These are phyloP conservation scores for Patella pellucida DNA, from an alignment of 2,888 invertebrate species.

Conservation along the genomic window DNA sequence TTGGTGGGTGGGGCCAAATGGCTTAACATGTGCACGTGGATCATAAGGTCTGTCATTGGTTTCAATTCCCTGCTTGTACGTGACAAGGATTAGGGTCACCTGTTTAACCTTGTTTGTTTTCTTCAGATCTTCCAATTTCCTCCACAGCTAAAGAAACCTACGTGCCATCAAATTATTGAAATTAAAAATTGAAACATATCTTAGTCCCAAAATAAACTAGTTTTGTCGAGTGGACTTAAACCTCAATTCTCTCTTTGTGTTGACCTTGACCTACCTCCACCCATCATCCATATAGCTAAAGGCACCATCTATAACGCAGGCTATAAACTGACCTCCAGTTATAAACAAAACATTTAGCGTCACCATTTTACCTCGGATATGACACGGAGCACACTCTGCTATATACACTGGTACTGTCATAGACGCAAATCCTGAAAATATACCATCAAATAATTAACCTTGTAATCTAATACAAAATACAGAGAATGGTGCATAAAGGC, in stretches of 20 bases:
- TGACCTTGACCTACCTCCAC: conserved; percentile 72
- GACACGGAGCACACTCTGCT: conserved; percentile 74
- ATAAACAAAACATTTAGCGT: conserved; percentile 74
- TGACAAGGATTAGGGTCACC: no score
- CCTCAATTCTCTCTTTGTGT: not conserved
- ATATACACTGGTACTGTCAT: conserved; percentile 76
- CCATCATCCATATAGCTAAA: conserved; percentile 73
- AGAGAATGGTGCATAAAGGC: no score
- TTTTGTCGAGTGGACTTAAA: not conserved
- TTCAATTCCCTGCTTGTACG: no score
- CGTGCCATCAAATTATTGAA: no score
- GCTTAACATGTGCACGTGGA: no score
- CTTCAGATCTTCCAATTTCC: no score
- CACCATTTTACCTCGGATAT: conserved; percentile 73
- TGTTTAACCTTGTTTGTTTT: no score
- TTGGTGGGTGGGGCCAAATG: no score
- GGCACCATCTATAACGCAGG: conserved; percentile 73
- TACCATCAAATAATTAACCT: not conserved
- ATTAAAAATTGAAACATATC: no score
- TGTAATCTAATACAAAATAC: not conserved
- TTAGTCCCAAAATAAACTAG: no score
- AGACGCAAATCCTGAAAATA: conserved; percentile 72
- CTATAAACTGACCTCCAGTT: conserved; percentile 74
- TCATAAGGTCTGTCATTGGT: no score
- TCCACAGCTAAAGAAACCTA: no score